These are phyloP conservation scores for Drosophila mojavensis DNA, from an alignment of 1,140 invertebrate species.

Conservation along the genomic window DNA sequence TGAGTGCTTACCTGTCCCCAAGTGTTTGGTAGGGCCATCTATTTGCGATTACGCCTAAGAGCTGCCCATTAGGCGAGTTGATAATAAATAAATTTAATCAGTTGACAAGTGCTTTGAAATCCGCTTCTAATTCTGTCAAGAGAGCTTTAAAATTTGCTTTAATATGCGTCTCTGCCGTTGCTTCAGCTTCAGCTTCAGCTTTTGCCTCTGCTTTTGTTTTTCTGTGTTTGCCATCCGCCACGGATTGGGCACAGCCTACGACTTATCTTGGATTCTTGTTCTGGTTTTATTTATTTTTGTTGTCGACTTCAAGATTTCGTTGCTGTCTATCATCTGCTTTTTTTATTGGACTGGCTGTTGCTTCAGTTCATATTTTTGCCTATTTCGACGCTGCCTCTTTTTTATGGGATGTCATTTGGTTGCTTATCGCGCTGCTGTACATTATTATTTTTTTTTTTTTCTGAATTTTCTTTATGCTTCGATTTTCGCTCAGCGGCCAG, in stretches of 20 bases:
- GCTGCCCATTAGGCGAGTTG: neutral
- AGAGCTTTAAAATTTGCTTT: slow-evolving; percentile 16
- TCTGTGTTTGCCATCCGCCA: slow-evolving; percentile 4
- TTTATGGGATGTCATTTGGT: slow-evolving; percentile 11
- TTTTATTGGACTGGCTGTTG: slow-evolving; percentile 18
- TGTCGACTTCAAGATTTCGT: slow-evolving; percentile 16
- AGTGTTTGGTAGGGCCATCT: neutral
- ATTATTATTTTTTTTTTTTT: neutral
- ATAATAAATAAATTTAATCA: slow-evolving; percentile 34
- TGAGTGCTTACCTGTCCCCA: neutral
- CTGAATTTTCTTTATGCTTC: slow-evolving; percentile 4
- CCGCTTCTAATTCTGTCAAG: slow-evolving; percentile 13
- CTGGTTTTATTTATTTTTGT: slow-evolving; percentile 1
- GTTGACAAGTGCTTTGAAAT: slow-evolving; percentile 17
- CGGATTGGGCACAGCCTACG: neutral
- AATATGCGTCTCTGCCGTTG: slow-evolving; percentile 5
- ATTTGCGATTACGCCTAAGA: slow-evolving; percentile 11
- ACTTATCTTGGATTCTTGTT: slow-evolving; percentile 23
- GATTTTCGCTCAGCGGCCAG: neutral
- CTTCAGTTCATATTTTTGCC: slow-evolving; percentile 22
- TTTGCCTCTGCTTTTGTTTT: neutral
- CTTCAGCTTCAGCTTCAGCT: neutral
- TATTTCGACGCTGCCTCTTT: neutral
- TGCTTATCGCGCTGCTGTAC: slow-evolving; percentile 10
- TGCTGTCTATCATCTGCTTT: slow-evolving; percentile 9